Conservation (phyloP, 2,113 vertebrate species). For the Saimiri boliviensis region DNA sequence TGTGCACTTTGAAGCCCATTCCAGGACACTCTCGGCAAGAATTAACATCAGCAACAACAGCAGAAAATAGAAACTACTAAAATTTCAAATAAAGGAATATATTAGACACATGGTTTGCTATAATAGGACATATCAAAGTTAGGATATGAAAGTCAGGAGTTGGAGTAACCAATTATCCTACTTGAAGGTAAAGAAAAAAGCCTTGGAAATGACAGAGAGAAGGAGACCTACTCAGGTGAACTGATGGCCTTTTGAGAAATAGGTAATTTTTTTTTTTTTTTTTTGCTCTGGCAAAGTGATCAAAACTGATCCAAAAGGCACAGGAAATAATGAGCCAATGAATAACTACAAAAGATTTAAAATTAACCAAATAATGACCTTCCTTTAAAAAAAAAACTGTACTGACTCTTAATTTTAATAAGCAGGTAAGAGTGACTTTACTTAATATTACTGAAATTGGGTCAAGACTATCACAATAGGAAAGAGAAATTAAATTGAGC, state of each 20-base stretch:
- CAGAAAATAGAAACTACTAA: background rate
- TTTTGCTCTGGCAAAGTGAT: slow-evolving; percentile 14
- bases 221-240: background rate
- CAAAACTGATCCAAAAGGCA: background rate
- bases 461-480: background rate
- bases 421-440: background rate
- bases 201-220: background rate
- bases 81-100: background rate
- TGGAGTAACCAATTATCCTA: background rate
- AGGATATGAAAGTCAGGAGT: background rate
- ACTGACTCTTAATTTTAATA: background rate
- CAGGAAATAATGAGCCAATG: background rate
- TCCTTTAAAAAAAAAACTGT: background rate
- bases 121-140: background rate
- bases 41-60: background rate
- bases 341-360: background rate
- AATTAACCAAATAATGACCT: background rate
- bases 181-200: background rate
- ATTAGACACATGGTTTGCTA: background rate
- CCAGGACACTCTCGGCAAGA: background rate
- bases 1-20: background rate
- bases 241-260: background rate
- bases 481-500: background rate
- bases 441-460: background rate
- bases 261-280: background rate